These are phyloP conservation scores for Resseliella maxima DNA, from an alignment of 2,888 invertebrate genomes.

Conservation along the genomic window DNA sequence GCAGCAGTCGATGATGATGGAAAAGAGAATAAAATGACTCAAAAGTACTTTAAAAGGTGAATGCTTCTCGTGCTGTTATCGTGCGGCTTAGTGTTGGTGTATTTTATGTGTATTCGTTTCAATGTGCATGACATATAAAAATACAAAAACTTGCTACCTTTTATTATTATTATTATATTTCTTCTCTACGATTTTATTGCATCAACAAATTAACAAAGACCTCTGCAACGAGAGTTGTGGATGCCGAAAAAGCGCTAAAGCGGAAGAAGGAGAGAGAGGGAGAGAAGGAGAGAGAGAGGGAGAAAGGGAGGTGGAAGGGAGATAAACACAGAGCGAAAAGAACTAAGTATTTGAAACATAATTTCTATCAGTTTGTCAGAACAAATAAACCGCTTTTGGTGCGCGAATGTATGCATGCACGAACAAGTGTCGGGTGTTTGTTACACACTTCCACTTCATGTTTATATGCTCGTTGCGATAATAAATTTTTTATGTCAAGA, in stretches of 20 bases:
- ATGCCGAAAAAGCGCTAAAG: no score
- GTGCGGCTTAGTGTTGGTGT: slow-evolving; percentile 20
- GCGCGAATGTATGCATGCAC: neutral
- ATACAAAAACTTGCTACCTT: slow-evolving; percentile 26
- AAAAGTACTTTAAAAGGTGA: slow-evolving; percentile 34
- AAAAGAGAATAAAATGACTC: neutral
- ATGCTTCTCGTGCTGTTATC: neutral
- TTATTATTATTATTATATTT: slow-evolving; percentile 21
- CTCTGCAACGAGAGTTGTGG: neutral
- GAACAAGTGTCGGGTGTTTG: neutral
- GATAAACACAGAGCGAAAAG: neutral
- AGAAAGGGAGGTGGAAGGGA: no score
- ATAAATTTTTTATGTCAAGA: slow-evolving; percentile 53
- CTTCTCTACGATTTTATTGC: slow-evolving; percentile 30
- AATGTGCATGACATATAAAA: slow-evolving; percentile 29
- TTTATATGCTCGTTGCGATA: slow-evolving; percentile 53
- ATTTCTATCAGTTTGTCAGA: slow-evolving; percentile 45
- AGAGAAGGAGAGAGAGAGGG: neutral
- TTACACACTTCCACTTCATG: slow-evolving; percentile 53
- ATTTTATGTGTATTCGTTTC: slow-evolving; percentile 35
- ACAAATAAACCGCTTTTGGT: slow-evolving; percentile 40
- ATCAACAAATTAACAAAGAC: slow-evolving; percentile 51
- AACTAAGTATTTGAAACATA: neutral
- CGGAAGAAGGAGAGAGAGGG: no score
- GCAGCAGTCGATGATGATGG: no score